Conservation (phyloP, 2,113 vertebrate species). For the Capreolus pygargus region DNA sequence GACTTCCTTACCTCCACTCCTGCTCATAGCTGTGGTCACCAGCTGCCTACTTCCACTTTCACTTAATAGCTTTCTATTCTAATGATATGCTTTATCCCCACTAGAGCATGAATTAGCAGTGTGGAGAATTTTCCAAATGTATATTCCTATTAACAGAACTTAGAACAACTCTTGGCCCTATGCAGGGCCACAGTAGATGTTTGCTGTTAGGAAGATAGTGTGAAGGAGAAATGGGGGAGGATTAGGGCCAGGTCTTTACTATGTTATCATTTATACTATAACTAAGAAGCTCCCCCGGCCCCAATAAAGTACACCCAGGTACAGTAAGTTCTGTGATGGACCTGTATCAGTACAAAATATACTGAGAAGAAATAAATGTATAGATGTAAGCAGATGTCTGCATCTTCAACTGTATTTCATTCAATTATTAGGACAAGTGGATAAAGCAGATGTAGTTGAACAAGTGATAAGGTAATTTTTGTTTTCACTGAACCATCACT, state of each 20-base stretch:
- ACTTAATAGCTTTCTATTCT: neutral
- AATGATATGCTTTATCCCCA: neutral
- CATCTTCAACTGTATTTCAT: neutral
- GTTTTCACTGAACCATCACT: neutral
- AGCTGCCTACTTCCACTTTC: neutral
- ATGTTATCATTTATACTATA: neutral
- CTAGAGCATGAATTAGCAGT: neutral
- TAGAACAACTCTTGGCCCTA: neutral
- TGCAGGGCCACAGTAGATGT: neutral
- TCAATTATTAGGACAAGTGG: neutral
- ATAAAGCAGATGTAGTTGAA: neutral
- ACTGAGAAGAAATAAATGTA: neutral
- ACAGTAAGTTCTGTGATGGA: neutral
- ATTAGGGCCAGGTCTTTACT: neutral
- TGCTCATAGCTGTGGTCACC: neutral
- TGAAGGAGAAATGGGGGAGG: neutral
- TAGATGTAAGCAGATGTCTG: neutral
- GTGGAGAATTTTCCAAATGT: neutral
- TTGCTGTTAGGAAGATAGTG: neutral
- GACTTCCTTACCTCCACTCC: neutral
- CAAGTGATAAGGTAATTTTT: neutral
- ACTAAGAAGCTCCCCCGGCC: neutral
- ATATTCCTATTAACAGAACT: neutral
- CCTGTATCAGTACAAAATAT: neutral
- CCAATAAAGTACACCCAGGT: fast-evolving